Conservation (phyloP, 2,113 vertebrate genomes). For the Myiozetetes cayanensis region DNA sequence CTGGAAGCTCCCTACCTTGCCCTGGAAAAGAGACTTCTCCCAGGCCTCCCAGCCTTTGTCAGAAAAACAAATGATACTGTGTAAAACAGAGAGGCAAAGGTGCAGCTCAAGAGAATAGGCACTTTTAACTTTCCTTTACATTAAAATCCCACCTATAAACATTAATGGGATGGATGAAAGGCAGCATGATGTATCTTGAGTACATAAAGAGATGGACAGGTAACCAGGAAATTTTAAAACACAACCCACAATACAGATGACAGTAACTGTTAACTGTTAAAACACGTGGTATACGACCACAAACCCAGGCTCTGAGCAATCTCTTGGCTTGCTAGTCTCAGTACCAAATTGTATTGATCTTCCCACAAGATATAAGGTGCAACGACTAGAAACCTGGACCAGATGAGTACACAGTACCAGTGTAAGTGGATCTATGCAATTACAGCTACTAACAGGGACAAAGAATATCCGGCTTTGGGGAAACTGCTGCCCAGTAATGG, state of each 20-base stretch:
- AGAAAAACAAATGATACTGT: background rate
- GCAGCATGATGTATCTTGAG: background rate
- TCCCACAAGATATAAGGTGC: constrained; percentile 1
- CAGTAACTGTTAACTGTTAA: background rate
- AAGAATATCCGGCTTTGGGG: background rate
- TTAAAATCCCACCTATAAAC: background rate
- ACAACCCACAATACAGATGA: background rate
- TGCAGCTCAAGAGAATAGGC: background rate
- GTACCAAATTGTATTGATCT: background rate
- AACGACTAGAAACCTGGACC: background rate
- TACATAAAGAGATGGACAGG: background rate
- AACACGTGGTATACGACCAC: background rate
- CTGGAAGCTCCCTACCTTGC: background rate
- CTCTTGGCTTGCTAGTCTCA: background rate
- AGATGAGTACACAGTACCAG: background rate
- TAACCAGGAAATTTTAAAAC: background rate
- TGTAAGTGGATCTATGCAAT: background rate
- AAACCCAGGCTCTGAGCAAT: background rate
- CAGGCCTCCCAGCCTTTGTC: background rate
- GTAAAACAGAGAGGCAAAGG: background rate
- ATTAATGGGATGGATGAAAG: background rate
- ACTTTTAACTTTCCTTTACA: background rate
- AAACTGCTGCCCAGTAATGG: background rate
- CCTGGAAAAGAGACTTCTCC: background rate
- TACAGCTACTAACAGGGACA: background rate